These are phyloP conservation scores for Tragelaphus imberbis DNA, from an alignment of 2,113 vertebrate genomes.

Conservation along the genomic window DNA sequence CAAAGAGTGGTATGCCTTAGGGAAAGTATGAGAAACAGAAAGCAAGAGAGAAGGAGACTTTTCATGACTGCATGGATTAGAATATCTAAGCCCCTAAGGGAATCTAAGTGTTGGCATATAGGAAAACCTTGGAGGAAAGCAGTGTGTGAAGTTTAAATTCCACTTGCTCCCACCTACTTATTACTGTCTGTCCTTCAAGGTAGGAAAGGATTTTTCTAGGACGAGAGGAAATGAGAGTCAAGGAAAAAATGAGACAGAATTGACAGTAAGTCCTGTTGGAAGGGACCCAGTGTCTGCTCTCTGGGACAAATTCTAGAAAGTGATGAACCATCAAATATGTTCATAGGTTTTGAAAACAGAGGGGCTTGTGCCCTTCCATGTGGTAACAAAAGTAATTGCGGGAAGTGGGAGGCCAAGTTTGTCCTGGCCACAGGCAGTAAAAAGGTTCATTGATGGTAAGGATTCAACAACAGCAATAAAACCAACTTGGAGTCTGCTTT, in stretches of 20 bases:
- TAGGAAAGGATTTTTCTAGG: neutral
- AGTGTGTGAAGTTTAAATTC: neutral
- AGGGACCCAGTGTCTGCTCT: accelerated
- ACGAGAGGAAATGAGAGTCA: neutral
- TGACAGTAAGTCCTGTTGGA: neutral
- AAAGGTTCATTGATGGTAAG: neutral
- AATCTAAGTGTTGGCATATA: neutral
- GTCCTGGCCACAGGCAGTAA: too few species aligned
- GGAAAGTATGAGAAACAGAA: neutral
- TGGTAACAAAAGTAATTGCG: too few species aligned
- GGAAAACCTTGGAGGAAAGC: neutral
- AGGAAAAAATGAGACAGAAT: neutral
- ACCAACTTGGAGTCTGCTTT: neutral
- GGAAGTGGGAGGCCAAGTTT: accelerated
- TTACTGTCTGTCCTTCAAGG: neutral
- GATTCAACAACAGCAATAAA: neutral
- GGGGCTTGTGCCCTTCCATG: neutral
- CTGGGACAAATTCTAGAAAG: neutral
- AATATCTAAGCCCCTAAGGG: neutral
- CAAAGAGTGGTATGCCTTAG: neutral
- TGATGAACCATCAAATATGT: neutral
- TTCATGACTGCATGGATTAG: neutral
- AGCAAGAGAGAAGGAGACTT: neutral
- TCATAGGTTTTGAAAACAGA: neutral
- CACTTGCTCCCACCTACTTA: neutral